Evolutionary conservation across 2,888 invertebrate species (phyloP).

Genomic region (Cephus rjabovi): DNA sequence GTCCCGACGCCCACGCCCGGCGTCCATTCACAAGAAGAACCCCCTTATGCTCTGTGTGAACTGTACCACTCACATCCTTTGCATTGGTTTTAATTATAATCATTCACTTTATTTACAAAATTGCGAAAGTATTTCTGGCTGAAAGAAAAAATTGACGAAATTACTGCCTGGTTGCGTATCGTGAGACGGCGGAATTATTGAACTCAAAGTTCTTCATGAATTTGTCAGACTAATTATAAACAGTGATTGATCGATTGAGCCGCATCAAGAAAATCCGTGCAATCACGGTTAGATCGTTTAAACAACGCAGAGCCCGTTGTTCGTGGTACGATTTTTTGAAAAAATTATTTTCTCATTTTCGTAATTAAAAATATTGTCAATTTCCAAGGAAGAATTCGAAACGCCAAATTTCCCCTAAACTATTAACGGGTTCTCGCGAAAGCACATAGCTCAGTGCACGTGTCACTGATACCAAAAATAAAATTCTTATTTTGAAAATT

Average conservation of each 20-base stretch:
- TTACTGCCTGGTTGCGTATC: background rate
- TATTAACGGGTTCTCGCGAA: background rate
- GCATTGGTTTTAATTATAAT: slow-evolving; percentile 53
- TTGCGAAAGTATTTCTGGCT: slow-evolving; percentile 9
- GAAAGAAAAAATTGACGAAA: background rate
- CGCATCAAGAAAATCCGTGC: background rate
- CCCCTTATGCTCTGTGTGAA: slow-evolving; percentile 47
- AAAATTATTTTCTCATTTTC: too few species aligned
- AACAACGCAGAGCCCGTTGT: background rate
- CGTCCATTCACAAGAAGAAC: slow-evolving; percentile 46
- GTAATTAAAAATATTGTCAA: background rate
- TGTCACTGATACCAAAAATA: background rate
- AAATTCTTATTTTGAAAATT: background rate
- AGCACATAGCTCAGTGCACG: background rate
- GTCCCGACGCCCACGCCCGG: slow-evolving; percentile 33
- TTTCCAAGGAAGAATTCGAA: background rate
- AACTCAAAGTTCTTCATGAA: background rate
- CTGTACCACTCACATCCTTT: slow-evolving; percentile 55
- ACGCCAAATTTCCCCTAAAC: background rate
- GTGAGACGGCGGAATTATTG: background rate
- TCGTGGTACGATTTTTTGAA: too few species aligned
- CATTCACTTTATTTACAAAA: slow-evolving; percentile 52
- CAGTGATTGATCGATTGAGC: background rate
- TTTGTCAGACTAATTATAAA: background rate
- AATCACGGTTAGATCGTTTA: background rate